Percentiles rank a stretch among this genome's conserved stretches.
phyloP scores from a whole-genome alignment of 2,888 invertebrate species.

The Cistogaster globosa region DNA sequence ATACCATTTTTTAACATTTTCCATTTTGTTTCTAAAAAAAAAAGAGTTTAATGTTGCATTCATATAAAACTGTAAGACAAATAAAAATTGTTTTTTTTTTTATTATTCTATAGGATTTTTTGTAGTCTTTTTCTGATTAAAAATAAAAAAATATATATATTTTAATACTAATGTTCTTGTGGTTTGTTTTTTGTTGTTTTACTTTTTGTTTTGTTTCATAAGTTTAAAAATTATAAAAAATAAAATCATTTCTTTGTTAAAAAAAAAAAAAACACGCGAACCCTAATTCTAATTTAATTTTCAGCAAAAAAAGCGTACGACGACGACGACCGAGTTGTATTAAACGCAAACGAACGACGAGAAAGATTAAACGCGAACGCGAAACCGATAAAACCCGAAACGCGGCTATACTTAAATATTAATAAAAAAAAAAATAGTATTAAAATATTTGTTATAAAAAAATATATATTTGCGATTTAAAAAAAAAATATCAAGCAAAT shows the following conservation, averaged over 20 bases:
- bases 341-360: constrained; percentile 78
- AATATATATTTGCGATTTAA: neutral
- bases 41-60: constrained; percentile 38
- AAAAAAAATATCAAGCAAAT: too few relatives aligned
- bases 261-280: constrained; percentile 62
- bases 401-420: constrained; percentile 75
- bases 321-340: constrained; percentile 69
- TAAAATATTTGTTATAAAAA: constrained; percentile 60
- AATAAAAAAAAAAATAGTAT: constrained; percentile 40
- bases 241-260: constrained; percentile 17
- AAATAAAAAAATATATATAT: constrained; percentile 34
- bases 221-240: constrained; percentile 64
- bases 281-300: constrained; percentile 62
- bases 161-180: constrained; percentile 69
- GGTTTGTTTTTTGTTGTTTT: constrained; percentile 38
- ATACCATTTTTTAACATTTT: too few relatives aligned
- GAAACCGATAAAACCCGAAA: constrained; percentile 80
- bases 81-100: constrained; percentile 43
- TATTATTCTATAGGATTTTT: constrained; percentile 65
- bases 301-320: constrained; percentile 68
- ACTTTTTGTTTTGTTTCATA: constrained; percentile 50
- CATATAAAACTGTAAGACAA: constrained; percentile 39
- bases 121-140: constrained; percentile 47
- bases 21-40: too few relatives aligned
- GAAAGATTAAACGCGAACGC: constrained; percentile 77